Evolutionary conservation across 2,113 vertebrate species (phyloP).

Genomic region (Formicarius rufipectus): DNA sequence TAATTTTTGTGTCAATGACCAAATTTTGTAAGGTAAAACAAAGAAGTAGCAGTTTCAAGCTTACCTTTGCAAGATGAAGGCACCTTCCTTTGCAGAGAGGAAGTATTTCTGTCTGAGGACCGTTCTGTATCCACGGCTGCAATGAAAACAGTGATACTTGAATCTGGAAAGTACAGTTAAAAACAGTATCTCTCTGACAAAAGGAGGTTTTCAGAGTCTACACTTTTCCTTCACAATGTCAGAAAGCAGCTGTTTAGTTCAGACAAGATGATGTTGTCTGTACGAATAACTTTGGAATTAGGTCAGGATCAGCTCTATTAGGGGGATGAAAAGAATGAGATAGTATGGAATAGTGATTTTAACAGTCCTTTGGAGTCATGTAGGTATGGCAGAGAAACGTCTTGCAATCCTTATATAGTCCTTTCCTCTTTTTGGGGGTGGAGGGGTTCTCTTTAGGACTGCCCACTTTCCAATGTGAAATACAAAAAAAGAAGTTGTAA

Average conservation of each 20-base stretch:
- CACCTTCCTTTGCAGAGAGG: neutral
- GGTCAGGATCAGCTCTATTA: neutral
- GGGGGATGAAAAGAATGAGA: neutral
- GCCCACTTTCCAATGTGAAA: neutral
- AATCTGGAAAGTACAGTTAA: neutral
- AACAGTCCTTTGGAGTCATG: neutral
- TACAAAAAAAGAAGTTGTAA: neutral
- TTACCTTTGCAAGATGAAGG: constrained; percentile 38
- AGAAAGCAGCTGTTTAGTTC: neutral
- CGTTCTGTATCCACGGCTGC: neutral
- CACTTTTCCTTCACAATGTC: neutral
- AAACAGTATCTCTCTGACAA: neutral
- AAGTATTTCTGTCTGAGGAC: neutral
- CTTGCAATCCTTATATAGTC: neutral
- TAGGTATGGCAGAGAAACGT: neutral
- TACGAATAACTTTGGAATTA: neutral
- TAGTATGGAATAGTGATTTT: neutral
- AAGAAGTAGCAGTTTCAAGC: neutral
- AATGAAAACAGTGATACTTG: neutral
- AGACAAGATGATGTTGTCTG: neutral
- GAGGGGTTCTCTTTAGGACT: neutral
- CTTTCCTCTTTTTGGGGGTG: neutral
- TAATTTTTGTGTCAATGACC: neutral
- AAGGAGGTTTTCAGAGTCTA: neutral
- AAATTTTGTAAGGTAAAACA: neutral